Evolutionary conservation across 2,888 invertebrate genomes (phyloP), one percentile per base, ranked within the genome.

Genomic region (Seira musarum): DNA sequence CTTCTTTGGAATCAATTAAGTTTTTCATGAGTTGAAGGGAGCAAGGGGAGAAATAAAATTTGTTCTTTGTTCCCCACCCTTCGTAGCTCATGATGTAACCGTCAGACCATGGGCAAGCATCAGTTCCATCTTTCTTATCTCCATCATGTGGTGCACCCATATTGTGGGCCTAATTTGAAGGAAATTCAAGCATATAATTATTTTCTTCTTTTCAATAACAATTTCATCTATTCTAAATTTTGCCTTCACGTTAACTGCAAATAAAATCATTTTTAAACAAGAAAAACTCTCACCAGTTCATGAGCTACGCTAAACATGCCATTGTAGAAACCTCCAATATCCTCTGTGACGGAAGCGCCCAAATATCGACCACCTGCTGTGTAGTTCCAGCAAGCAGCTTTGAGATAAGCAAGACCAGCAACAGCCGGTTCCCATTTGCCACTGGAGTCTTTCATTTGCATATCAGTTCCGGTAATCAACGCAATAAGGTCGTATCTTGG

Each of bases 61-160:
- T 83, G 64, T 85, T 84, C 22, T 60, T 73, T 5, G 69, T 77
- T 10, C 83, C 83, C 83, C 83, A 83, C 15, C 74, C 72, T 5
- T 63, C 60, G 53, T 84, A 85, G 61, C 85, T 85, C 86, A 86
- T 86, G 5, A 86, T 68, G 66, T 75, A 75, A 0, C 86, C 85
- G 17, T 80, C 80, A 2, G 40, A 13, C 81, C 82, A 82, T 1
- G 84, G 69, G 75, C 86, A 86, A 40, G 6, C 13, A n/a, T 6
- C 17, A 1, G 24, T 19, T 1, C 80, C 72, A 17, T 35, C 76
- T 1, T 30, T 61, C 13, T 6, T 13, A 1, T 74, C 68, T 5
- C 85, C 84, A 49, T 84, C 84, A 64, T 85, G 85, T 21, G 83
- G 82, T 2, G 83, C 81, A 0, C 82, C 83, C 66, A 83, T 24